phyloP scores from a whole-genome alignment of 2,113 vertebrate genomes.

The Phalacrocorax carbo region DNA sequence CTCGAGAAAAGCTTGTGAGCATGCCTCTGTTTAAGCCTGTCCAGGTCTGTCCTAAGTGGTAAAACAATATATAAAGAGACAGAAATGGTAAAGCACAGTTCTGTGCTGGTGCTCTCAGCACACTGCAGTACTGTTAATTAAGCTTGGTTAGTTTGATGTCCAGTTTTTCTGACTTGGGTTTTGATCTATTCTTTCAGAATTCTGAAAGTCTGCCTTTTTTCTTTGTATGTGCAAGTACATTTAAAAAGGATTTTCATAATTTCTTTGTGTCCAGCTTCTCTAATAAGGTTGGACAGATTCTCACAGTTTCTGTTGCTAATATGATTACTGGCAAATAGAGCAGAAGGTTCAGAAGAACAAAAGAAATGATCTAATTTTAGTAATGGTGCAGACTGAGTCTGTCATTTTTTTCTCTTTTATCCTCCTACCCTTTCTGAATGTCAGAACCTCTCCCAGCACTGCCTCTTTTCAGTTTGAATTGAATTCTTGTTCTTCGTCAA shows the following conservation, averaged over 20 bases:
- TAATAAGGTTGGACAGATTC: slow-evolving; percentile 67
- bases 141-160: slow-evolving; percentile 2
- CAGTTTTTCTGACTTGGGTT: background rate
- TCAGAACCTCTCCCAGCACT: slow-evolving; percentile 38
- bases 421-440: slow-evolving; percentile 49
- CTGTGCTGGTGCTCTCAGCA: background rate
- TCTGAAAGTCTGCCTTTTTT: background rate
- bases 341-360: slow-evolving; percentile 73
- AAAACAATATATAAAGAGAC: background rate
- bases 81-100: background rate
- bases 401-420: slow-evolving; percentile 53
- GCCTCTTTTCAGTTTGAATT: slow-evolving; percentile 44
- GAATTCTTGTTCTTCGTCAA: slow-evolving; percentile 59
- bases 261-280: slow-evolving; percentile 39
- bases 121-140: background rate
- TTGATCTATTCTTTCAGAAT: background rate
- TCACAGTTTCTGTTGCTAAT: slow-evolving; percentile 74
- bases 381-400: slow-evolving; percentile 57
- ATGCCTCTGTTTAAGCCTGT: background rate
- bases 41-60: background rate
- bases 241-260: slow-evolving; percentile 53
- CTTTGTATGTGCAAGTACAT: background rate
- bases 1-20: background rate
- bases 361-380: slow-evolving; percentile 74
- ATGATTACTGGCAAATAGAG: slow-evolving; percentile 73